Evolutionary conservation across 2,113 vertebrate species (phyloP), one percentile per base, ranked within the genome.

Genomic region (Cinclus mexicanus): DNA sequence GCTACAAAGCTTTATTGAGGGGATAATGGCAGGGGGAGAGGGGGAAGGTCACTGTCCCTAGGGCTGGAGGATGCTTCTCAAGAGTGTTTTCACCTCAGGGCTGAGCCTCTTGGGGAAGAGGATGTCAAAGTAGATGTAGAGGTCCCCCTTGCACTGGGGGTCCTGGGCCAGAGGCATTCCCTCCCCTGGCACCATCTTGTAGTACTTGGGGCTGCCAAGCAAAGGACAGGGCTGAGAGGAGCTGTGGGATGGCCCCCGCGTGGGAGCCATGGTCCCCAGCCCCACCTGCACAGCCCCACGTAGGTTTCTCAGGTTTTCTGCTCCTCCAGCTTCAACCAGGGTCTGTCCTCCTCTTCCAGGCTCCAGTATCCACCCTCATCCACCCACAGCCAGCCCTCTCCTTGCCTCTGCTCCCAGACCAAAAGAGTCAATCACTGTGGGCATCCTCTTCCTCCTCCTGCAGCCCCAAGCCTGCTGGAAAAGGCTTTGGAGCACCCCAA

Each of bases 51-150:
- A 0, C 3, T 1, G 1, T 14, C 10, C 19, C 96, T 92, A 98
- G 5, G 81, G 56, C 21, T 96, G 42, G 14, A 99, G 95, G 5
- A 98, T 98, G 41, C 97, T 97, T 81, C 91, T 98, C 61, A 99
- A 68, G 52, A 99, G 93, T 11, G 56, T 90, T 87, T 98, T 99
- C 89, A 98, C 98, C 47, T 98, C 97, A 0, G 98, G 81, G 0
- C 98, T 98, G 71, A 99, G 98, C 57, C 74, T 98, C 72, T 97
- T 97, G 3, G 99, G 99, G 65, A 99, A 99, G 76, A 97, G 60
- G 89, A 99, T 98, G 78, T 99, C 97, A 37, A 99, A 99, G 77
- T 97, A 97, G 46, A 99, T 97, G 93, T 98, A 95, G 91, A 99
- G 99, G 89, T 99, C 97, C 24, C 99, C 99, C 95, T 95, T 98